These are phyloP conservation scores for Gnatocerus cornutus DNA, from an alignment of 2,888 invertebrate genomes.

Conservation along the genomic window DNA sequence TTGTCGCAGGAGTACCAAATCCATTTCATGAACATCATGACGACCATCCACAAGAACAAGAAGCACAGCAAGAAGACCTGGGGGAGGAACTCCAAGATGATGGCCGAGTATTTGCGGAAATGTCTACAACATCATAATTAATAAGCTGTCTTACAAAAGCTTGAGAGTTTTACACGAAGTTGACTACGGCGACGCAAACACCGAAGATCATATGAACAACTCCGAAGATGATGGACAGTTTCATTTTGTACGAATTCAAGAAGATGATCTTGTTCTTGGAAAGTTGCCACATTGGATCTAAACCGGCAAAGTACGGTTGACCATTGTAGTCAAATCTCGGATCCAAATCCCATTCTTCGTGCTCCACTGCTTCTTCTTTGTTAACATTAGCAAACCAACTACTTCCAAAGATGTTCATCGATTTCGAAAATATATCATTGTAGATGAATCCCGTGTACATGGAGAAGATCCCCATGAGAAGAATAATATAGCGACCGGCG, in stretches of 20 bases:
- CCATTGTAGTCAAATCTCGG: constrained; percentile 70
- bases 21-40: constrained; percentile 96
- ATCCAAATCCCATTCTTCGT: constrained; percentile 67
- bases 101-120: constrained; percentile 79
- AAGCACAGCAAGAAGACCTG: constrained; percentile 90
- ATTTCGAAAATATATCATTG: constrained; percentile 87
- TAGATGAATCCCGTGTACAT: constrained; percentile 86
- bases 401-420: constrained; percentile 82
- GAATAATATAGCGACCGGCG: constrained; percentile 84
- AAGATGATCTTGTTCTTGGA: constrained; percentile 94
- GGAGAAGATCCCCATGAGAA: constrained; percentile 86
- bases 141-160: background rate
- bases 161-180: constrained; percentile 72
- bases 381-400: constrained; percentile 72
- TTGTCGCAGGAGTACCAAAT: constrained; percentile 76
- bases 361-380: constrained; percentile 52
- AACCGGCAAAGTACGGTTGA: constrained; percentile 80
- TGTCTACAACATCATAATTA: constrained; percentile 64
- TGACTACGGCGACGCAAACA: constrained; percentile 86
- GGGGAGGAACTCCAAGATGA: constrained; percentile 91
- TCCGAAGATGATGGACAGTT: constrained; percentile 94
- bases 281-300: constrained; percentile 84
- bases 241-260: constrained; percentile 97
- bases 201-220: constrained; percentile 97
- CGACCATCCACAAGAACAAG: constrained; percentile 93